Evolutionary conservation across 2,113 vertebrate genomes (phyloP), one percentile per base, ranked within the genome.

Genomic region (Malaclemys terrapin): DNA sequence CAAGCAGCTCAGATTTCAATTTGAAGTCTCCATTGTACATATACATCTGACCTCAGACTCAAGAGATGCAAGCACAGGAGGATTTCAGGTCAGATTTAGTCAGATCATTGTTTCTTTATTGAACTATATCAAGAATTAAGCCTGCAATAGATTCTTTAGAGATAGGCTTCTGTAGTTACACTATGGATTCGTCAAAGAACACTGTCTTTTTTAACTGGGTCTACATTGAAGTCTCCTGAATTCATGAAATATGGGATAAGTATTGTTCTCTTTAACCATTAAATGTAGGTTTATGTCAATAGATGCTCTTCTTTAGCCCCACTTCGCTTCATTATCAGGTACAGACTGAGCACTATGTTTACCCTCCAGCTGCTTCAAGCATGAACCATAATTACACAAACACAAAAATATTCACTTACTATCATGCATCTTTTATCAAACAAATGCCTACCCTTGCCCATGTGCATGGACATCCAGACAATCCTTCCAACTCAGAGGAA

Each of bases 291-390:
- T 90, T 85, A 78, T 62, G 6, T 35, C 35, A 69, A 31, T 19
- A 79, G 42, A 79, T 52, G 29, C 50, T 0, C 0, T 56, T 16
- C 38, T 52, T 85, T 1, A 0, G 56, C 56, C 9, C 25, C 56
- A 57, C 56, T 59, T 38, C 79, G 14, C 42, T 10, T 82, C 57
- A 17, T 47, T 49, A 81, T 29, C 57, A 89, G 81, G 86, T 59
- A 85, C 14, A 10, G 57, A 47, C 65, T 81, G 45, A 94, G 79
- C 38, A 16, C 54, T 42, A 17, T 17, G 14, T 84, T 94, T 45
- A 81, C 52, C 59, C 85, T 27, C 35, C n/a, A 91, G 2, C 6
- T 52, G 25, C 5, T 78, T 29, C 45, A 91, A 94, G 90, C 84
- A 0, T 84, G 91, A 59, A 90, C 82, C n/a, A n/a, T 38, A 19